phyloP scores from a whole-genome alignment of 2,888 invertebrate species.

The Caenorhabditis sp. region DNA sequence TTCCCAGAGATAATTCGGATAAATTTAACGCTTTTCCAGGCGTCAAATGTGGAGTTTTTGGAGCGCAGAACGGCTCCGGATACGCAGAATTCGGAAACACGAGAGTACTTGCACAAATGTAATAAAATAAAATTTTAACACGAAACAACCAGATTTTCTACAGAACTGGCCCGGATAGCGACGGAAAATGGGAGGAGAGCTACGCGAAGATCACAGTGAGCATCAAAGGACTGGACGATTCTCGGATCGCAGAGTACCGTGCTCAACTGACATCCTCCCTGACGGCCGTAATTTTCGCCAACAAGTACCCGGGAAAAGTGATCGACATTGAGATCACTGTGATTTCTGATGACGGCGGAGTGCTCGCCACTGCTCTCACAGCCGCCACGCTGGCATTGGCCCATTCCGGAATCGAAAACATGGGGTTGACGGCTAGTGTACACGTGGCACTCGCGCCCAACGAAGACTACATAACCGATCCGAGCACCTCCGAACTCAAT shows the following conservation, averaged over 20 bases:
- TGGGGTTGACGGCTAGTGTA: conserved; percentile 32
- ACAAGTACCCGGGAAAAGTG: conserved; percentile 64
- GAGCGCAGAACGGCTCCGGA: conserved; percentile 63
- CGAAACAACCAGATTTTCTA: conserved; percentile 1
- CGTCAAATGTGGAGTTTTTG: conserved; percentile 67
- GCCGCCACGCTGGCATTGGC: conserved; percentile 63
- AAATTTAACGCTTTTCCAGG: conserved; percentile 30
- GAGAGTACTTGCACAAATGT: conserved; percentile 64
- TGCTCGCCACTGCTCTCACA: conserved; percentile 53
- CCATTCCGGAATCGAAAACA: conserved; percentile 63
- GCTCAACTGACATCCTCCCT: conserved; percentile 58
- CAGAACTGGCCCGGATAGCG: conserved; percentile 48
- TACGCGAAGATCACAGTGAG: conserved; percentile 41
- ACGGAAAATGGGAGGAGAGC: conserved; percentile 56
- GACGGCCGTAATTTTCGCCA: conserved; percentile 55
- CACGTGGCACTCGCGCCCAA: conserved; percentile 27
- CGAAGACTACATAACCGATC: conserved; percentile 40
- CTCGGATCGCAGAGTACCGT: conserved; percentile 39
- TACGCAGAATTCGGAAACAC: conserved; percentile 69
- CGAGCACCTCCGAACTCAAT: conserved; percentile 1
- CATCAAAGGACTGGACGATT: conserved; percentile 53
- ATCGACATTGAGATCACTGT: conserved; percentile 65
- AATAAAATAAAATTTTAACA: not conserved
- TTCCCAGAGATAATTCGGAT: not conserved
- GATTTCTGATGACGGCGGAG: conserved; percentile 64